Base-by-base conservation (phyloP, 2,797 vertebrate genomes). In the Sus cebifrons region DNA sequence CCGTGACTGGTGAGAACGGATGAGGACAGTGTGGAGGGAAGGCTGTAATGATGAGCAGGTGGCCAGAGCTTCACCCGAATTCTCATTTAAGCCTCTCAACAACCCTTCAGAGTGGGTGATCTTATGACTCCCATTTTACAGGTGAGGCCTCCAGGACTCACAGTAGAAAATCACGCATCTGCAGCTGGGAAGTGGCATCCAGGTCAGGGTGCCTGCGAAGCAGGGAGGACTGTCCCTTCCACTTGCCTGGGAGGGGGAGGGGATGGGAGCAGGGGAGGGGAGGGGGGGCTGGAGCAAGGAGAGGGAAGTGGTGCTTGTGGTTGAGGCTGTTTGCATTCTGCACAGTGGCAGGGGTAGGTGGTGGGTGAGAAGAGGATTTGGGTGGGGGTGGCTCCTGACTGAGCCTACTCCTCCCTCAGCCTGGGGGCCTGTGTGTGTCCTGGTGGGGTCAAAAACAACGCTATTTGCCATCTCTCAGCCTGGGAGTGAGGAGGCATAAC, bases 1-100 rank as follows among this genome's bases (percentile, higher is more conserved):
- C 1, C 0, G 7, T 27, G 25, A 60, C 36, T 49, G 60, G 29
- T 36, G 40, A 56, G 36, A 25, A 67, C n/a, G 8, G 0, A 27
- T 40, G 56, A 36, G n/a, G 54, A 36, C 11, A 20, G 32, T 32
- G 25, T 20, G 67, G 20, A 67, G 89, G 32, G 52, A 62, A 29
- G n/a, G 70, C 0, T 21, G 25, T n/a, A 14, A 32, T 21, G 77
- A 44, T 11, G 54, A 73, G 11, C 49, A n/a, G 0, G 13, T 18
- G 71, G 25, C 3, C 13, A n/a, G 77, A 25, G 21, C 65, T 73
- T 77, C 56, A 23, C 10, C 18, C 0, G 3, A 13, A 40, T 29
- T 15, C 29, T 92, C 88, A 70, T 40, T 75, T 40, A 17, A 58
- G 52, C 74, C 54, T 87, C 29, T 9, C 65, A 54, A 12, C 44